phyloP scores from a whole-genome alignment of 92 coral and sea anemone species.

The Pocillopora grandis region DNA sequence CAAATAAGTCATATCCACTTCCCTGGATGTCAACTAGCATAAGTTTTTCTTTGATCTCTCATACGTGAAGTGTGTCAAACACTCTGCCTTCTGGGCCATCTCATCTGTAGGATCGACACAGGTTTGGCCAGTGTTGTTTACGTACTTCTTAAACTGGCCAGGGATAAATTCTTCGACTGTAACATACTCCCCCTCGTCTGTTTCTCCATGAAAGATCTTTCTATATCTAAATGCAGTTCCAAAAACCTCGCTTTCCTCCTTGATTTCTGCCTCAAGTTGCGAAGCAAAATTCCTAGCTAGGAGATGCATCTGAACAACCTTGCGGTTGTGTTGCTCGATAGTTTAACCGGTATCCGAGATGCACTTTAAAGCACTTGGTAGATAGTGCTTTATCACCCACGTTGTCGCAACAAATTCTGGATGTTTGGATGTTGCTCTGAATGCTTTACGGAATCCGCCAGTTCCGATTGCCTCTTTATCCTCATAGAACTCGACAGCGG shows the following conservation, averaged over 20 bases:
- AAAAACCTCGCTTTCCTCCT: conserved; percentile 13
- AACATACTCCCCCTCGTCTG: conserved; percentile 50
- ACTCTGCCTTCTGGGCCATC: conserved; percentile 54
- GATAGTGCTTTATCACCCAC: too few relatives aligned
- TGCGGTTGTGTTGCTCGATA: too few relatives aligned
- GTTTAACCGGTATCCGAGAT: too few relatives aligned
- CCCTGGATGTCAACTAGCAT: too few relatives aligned
- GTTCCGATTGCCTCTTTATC: too few relatives aligned
- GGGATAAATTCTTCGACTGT: conserved; percentile 72
- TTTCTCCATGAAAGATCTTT: conserved; percentile 53
- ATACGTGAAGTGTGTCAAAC: conserved; percentile 68
- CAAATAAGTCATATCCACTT: too few relatives aligned
- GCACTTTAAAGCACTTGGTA: too few relatives aligned
- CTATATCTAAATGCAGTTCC: conserved; percentile 50
- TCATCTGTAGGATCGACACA: conserved; percentile 38
- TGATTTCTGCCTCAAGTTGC: neutral
- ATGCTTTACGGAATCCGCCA: too few relatives aligned
- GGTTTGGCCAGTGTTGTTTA: conserved; percentile 68
- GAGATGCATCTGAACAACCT: conserved; percentile 72
- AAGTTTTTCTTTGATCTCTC: too few relatives aligned
- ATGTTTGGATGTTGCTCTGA: too few relatives aligned
- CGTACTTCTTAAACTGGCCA: conserved; percentile 60
- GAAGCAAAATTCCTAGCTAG: conserved; percentile 64
- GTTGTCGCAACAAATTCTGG: too few relatives aligned
- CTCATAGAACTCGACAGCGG: too few relatives aligned